Evolutionary conservation across 2,113 vertebrate species (phyloP).

Genomic region (Nematolebias whitei): DNA sequence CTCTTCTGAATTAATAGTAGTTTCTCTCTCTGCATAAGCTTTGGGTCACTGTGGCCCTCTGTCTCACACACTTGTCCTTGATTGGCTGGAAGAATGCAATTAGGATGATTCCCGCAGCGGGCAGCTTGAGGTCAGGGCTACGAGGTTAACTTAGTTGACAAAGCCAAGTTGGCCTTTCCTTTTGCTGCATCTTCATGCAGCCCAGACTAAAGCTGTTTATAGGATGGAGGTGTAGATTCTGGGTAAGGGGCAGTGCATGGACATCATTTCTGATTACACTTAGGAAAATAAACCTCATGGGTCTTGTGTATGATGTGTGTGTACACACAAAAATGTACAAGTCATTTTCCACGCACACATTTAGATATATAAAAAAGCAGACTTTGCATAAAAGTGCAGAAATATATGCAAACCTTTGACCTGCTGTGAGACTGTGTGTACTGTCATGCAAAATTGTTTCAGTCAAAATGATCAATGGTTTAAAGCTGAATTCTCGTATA

Average conservation of each 20-base stretch:
- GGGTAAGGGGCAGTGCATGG: conserved; percentile 16
- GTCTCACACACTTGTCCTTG: conserved; percentile 19
- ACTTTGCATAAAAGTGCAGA: too few relatives aligned
- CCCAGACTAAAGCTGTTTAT: conserved; percentile 32
- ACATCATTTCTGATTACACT: conserved; percentile 44
- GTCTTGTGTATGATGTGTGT: too few relatives aligned
- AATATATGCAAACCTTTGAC: too few relatives aligned
- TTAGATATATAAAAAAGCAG: too few relatives aligned
- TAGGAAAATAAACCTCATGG: conserved; percentile 31
- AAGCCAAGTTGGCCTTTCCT: conserved; percentile 19
- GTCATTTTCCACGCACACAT: too few relatives aligned
- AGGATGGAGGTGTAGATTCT: conserved; percentile 6
- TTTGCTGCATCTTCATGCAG: not conserved
- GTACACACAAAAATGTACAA: too few relatives aligned
- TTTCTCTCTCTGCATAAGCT: conserved; percentile 1
- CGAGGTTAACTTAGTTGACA: conserved; percentile 55
- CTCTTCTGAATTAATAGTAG: not conserved
- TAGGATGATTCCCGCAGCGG: conserved; percentile 46
- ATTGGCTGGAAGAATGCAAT: conserved; percentile 52
- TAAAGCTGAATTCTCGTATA: too few relatives aligned
- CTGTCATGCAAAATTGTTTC: too few relatives aligned
- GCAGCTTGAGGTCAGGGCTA: conserved; percentile 45
- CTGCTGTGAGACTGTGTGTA: too few relatives aligned
- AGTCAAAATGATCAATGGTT: too few relatives aligned
- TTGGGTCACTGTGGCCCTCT: conserved; percentile 18